phyloP scores from a whole-genome alignment of 2,797 vertebrate species.

The Thamnophis elegans region DNA sequence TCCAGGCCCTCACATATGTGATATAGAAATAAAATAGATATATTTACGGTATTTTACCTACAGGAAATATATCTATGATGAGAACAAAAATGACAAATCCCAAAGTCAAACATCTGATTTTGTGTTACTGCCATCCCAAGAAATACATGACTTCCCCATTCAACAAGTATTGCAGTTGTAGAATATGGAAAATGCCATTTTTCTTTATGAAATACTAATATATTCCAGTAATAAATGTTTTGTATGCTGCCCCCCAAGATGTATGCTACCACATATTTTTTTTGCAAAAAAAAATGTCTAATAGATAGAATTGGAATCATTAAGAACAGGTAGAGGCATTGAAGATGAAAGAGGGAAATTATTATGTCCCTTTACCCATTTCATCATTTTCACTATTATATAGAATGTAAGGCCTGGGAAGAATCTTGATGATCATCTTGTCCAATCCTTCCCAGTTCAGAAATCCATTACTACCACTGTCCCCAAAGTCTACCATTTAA shows the following conservation, averaged over 20 bases:
- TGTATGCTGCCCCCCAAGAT: not conserved
- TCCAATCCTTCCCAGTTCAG: not conserved
- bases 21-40: not conserved
- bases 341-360: not conserved
- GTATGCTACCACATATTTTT: not conserved
- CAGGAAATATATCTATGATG: not conserved
- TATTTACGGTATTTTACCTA: not conserved
- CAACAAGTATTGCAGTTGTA: not conserved
- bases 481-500: not conserved
- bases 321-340: not conserved
- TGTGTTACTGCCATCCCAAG: not conserved
- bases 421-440: not conserved
- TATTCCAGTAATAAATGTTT: not conserved
- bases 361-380: not conserved
- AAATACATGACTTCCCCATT: not conserved
- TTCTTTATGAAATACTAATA: not conserved
- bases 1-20: not conserved
- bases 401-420: not conserved
- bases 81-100: not conserved
- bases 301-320: not conserved
- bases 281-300: not conserved
- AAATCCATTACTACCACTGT: not conserved
- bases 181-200: not conserved
- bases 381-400: not conserved
- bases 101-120: not conserved